Conservation (phyloP, 2,113 vertebrate genomes). For the Protobothrops mucrosquamatus region DNA sequence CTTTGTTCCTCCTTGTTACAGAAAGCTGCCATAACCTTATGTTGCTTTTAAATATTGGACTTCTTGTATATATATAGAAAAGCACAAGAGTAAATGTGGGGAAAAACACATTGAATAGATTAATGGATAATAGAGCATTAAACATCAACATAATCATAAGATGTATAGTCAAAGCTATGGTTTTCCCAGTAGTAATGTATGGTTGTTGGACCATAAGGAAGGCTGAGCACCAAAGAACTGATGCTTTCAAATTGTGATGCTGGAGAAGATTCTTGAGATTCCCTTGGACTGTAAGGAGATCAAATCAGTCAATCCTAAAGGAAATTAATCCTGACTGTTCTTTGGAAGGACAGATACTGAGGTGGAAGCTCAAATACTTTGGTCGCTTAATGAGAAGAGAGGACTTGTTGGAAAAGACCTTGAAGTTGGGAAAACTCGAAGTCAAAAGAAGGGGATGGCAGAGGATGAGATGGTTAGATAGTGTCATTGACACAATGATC, state of each 20-base stretch:
- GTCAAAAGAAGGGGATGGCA: background rate
- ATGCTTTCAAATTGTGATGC: background rate
- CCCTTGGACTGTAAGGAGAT: background rate
- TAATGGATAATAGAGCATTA: background rate
- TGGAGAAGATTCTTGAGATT: background rate
- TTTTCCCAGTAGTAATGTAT: background rate
- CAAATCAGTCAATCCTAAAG: background rate
- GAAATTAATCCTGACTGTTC: background rate
- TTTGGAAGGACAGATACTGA: background rate
- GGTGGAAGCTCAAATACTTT: background rate
- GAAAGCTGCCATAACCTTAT: conserved; percentile 29
- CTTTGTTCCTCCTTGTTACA: conserved; percentile 4
- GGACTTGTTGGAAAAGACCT: background rate
- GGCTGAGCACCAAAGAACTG: background rate
- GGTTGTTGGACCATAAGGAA: background rate
- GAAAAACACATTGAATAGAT: conserved; percentile 14
- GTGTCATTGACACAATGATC: background rate
- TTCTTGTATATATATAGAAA: accelerated
- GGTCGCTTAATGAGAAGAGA: background rate
- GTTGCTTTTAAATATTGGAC: conserved; percentile 25
- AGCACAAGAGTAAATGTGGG: background rate
- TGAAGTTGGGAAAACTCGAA: background rate
- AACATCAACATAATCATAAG: background rate
- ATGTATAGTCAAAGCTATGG: background rate
- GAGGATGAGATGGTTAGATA: background rate